Evolutionary conservation across 2,797 vertebrate genomes (phyloP).

Genomic region (Pseudochirops corinnae): DNA sequence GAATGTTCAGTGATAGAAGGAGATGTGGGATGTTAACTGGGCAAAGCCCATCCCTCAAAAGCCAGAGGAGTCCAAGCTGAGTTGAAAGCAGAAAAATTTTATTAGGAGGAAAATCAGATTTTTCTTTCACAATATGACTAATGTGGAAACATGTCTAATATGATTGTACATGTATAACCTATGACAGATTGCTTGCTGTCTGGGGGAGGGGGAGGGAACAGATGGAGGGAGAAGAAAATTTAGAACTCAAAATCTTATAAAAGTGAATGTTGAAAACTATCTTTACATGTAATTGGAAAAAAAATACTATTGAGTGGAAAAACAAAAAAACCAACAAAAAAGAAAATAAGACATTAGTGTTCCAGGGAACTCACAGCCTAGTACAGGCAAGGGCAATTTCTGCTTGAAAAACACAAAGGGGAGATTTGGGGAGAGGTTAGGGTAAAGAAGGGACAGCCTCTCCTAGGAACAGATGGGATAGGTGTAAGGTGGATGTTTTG

Average conservation of each 20-base stretch:
- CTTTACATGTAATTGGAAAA: no score
- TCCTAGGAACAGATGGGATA: not conserved
- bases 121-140: no score
- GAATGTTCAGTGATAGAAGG: not conserved
- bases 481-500: not conserved
- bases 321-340: no score
- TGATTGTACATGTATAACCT: no score
- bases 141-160: no score
- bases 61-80: not conserved
- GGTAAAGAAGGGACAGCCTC: not conserved
- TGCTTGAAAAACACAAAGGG: not conserved
- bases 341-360: no score
- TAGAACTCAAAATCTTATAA: no score
- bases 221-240: no score
- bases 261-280: no score
- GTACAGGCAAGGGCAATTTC: not conserved
- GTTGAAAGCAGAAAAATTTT: not conserved
- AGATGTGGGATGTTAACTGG: not conserved
- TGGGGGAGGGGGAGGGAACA: no score
- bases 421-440: not conserved
- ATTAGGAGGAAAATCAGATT: not conserved
- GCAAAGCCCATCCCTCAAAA: not conserved
- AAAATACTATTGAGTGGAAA: no score
- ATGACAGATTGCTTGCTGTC: no score
- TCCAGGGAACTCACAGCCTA: not conserved